A percentile compares a stretch with the other conserved stretches of the same genome.
These are phyloP conservation scores for Riparia riparia DNA, from an alignment of 2,113 vertebrate genomes.

Conservation along the genomic window DNA sequence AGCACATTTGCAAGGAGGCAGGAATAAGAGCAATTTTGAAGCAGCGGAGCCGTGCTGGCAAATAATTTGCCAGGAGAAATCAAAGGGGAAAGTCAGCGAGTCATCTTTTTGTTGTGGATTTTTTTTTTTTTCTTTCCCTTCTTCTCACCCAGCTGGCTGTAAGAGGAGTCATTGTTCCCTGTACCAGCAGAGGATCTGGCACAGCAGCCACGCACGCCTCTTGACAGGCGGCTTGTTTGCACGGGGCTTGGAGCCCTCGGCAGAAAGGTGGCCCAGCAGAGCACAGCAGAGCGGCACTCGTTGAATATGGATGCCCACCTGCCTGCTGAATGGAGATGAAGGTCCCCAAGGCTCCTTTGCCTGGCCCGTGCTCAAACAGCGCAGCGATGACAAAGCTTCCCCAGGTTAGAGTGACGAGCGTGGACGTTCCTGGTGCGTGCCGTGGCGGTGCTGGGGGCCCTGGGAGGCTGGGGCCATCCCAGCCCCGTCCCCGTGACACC, in stretches of 20 bases:
- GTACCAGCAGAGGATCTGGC: not conserved
- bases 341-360: not conserved
- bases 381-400: rapidly evolving
- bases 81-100: not conserved
- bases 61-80: constrained; percentile 21
- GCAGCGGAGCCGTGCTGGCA: not conserved
- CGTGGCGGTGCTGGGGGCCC: not conserved
- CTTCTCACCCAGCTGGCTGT: not conserved
- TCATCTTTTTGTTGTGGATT: not conserved
- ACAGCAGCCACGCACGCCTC: not conserved
- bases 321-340: constrained; percentile 31
- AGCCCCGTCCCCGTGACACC: not conserved
- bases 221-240: constrained; percentile 9
- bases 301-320: constrained; percentile 73
- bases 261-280: constrained; percentile 17
- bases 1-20: not conserved
- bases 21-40: not conserved
- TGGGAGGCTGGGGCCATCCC: no score
- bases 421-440: rapidly evolving
- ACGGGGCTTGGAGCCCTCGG: not conserved
- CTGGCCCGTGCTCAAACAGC: not conserved
- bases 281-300: not conserved
- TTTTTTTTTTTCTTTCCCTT: not conserved
- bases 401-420: rapidly evolving
- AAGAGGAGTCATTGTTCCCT: not conserved